Evolutionary conservation across 2,797 vertebrate genomes (phyloP), one percentile per base, ranked within the genome.

Genomic region (Microchirus variegatus): DNA sequence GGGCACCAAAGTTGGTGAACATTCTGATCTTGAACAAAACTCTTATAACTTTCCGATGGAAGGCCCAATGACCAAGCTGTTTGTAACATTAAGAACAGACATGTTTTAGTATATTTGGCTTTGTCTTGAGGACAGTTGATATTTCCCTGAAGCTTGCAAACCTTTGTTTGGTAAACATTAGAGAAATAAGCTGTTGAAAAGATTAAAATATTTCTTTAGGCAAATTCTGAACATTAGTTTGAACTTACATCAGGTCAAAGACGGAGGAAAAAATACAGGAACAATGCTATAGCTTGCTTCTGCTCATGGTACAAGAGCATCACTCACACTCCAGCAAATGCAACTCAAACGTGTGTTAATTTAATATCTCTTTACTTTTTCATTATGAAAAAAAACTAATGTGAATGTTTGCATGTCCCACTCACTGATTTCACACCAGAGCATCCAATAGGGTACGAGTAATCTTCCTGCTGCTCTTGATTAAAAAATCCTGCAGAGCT

Each of bases 401-500:
- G 10, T 11, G 12, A 70, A 49, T 77, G 77, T 66, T 44, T 16
- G 54, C 45, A 31, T 31, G 7, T 31, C 31, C 31, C 8, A 31
- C 31, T 31, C 31, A 31, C 31, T 31, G 7, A 6, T 40, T 65
- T 67, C 46, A 59, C 59, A 59, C 45, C 59, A 37, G 44, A 64
- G 56, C 56, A 55, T 73, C 73, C 64, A 6, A 31, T 31, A 31
- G 31, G 31, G 5, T 7, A 31, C 31, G 6, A 56, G 82, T 91
- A 84, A 89, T 91, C 87, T 87, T 73, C 81, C 66, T 69, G 66
- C 80, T 80, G 60, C 82, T 79, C 78, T 73, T 90, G 87, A 90
- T 89, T 89, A 81, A 80, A 89, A 90, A 90, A 86, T 89, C 85
- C 84, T 84, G 73, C 85, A 83, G 79, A 80, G 88, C 65, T 86